Conservation (phyloP, 2,888 invertebrate genomes). For the Leptinotarsa rubiginosa region DNA sequence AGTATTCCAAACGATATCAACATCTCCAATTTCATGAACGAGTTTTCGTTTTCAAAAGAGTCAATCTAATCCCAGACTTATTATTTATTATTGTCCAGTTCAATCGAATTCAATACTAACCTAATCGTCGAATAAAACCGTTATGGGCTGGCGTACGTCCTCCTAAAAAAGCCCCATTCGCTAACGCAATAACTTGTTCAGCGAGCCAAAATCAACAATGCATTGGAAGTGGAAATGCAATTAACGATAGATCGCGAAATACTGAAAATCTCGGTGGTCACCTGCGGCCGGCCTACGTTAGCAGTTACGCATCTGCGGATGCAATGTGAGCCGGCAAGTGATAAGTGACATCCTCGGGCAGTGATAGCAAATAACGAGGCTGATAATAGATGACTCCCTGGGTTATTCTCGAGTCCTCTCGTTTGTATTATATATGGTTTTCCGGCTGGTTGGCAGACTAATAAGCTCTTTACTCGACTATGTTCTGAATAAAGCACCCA, state of each 20-base stretch:
- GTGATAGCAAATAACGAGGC: conserved; percentile 46
- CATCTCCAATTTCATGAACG: too few species aligned
- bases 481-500: conserved; percentile 29
- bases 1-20: too few species aligned
- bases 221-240: conserved; percentile 4
- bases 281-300: conserved; percentile 23
- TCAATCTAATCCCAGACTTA: too few species aligned
- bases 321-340: conserved; percentile 30
- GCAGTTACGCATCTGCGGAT: conserved; percentile 18
- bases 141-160: too few species aligned
- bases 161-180: neutral
- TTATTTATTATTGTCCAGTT: too few species aligned
- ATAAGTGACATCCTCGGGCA: conserved; percentile 46
- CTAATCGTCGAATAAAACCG: too few species aligned
- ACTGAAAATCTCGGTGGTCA: conserved; percentile 15
- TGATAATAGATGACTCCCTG: conserved; percentile 45
- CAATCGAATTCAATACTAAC: too few species aligned
- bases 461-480: conserved; percentile 36
- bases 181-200: conserved; percentile 7
- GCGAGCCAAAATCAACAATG: conserved; percentile 1
- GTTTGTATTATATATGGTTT: conserved; percentile 37
- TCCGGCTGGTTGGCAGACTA: conserved; percentile 33
- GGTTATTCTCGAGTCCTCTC: conserved; percentile 35
- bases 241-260: neutral
- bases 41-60: too few species aligned